Base-by-base conservation (phyloP, 2,797 vertebrate species). In the Gobio occitaniae region DNA sequence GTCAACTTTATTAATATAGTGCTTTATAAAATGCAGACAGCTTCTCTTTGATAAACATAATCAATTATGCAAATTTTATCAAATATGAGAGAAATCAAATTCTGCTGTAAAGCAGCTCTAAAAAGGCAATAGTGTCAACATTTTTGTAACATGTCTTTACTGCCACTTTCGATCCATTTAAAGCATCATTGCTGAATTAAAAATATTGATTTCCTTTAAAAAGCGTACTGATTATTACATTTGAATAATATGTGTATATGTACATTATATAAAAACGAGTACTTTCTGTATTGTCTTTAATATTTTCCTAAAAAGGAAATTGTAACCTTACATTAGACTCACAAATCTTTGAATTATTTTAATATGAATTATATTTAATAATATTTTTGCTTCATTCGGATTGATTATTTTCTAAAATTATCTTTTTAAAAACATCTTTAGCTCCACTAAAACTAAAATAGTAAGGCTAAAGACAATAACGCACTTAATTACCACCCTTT, bases 401-500 rank as follows among this genome's bases (percentile, higher is more conserved):
- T 48, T n/a, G 65, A 78, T 78, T 69, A 19, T 69, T 78, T 36
- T 6, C 66, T 11, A 47, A 72, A 82, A 65, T 19, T 0, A 65
- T 63, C 47, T 79, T 70, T 25, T 32, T 25, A 21, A 47, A 36
- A 32, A 21, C 32, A 13, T 54, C 15, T 71, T 25, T 36, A 61
- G 36, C n/a, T 48, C 47, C 21, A 21, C 36, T 83, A 56, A 78
- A 75, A 75, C 69, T 52, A 54, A 80, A 76, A 86, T 82, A 65
- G 80, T 56, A 75, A 54, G 19, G 63, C 83, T 65, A 50, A 54
- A 82, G 83, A 82, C 78, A 87, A 69, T 69, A 78, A 84, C 21
- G 11, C 65, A 63, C 69, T 83, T 76, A 84, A 83, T 89, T 77
- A 19, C 54, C 70, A 70, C 85, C 61, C 82, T 86, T 77, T 80